Base-by-base conservation (phyloP, 2,888 invertebrate species). In the Amphipoea oculea region DNA sequence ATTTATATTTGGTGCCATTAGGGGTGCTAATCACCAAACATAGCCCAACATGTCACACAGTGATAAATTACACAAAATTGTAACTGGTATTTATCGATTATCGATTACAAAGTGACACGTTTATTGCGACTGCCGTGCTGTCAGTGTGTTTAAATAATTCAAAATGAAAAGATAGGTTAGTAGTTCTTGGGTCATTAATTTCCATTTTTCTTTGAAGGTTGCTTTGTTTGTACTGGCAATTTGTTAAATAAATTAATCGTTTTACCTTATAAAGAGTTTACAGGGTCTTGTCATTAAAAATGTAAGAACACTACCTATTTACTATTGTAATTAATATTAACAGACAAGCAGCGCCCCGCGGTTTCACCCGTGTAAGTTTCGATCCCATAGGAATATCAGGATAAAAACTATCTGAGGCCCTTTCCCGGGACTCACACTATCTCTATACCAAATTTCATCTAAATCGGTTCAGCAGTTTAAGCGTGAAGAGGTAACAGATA, bases 101-200 rank as follows among this genome's bases (percentile, higher is more conserved):
- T 92, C 93, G 91, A 93, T 93, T 92, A 92, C 85, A 90, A 88
- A 82, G 79, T 87, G 90, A 90, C 90, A 91, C 89, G 87, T 81
- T 87, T 88, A 86, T 85, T 85, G 80, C 74, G 76, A 73, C 69
- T 77, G 62, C 17, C 45, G 68, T 74, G 73, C 48, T 86, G 48
- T 86, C 80, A 63, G 51, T 67, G 71, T 81, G 48, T 76, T 83
- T 83, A 79, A 86, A 85, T 83, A 83, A 80, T 85, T 42, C 3
- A 75, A 73, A 83, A 77, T 80, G 63, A 51, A 83, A 74, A 11
- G n/a, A 17, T 36, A 17, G 57, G 20, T 74, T 67, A 70, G 75
- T 73, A 45, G 45, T 69, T 72, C 5, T 57, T 23, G 4, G 51
- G 6, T 68, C 45, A 71, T 81, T 81, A 72, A 68, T 68, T 7